Base-by-base conservation (phyloP, 2,113 vertebrate genomes). In the Calypte anna region DNA sequence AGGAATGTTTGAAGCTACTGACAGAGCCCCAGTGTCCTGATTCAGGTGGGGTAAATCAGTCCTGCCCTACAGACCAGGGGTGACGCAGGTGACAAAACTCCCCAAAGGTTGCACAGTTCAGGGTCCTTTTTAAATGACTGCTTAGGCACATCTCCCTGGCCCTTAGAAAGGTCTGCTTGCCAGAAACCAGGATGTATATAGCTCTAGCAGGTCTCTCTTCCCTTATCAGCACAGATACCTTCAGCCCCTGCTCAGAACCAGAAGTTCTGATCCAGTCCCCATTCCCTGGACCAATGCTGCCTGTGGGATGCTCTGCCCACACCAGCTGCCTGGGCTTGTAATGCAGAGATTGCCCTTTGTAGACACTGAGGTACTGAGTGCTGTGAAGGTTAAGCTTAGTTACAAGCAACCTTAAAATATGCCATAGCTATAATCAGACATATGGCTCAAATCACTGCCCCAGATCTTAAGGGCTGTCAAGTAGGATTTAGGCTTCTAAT, bases 231-330 rank as follows among this genome's bases (percentile, higher is more conserved):
- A 0, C 46, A 80, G 67, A 66, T 90, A 33, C 2, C 44, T 83
- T 50, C 19, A 25, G 15, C 14, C 7, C 3, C 43, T 64, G 31
- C 64, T 81, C 46, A 40, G 57, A 77, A 40, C 3, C 9, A 22
- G 17, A 43, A 55, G 50, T 15, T 33, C 40, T 25, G 48, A 18
- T 40, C 36, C 58, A 84, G 69, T 3, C 11, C 24, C 11, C 7
- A 1, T 53, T 64, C 27, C 27, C 17, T 8, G 3, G 30, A 67
- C 10, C 12, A n/a, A 5, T 0, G 1, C 10, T 1, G 1, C 7
- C 19, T 30, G 27, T 3, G 2, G 69, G 46, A 25, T 62, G 22
- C 88, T 53, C 63, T 90, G 51, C 48, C 20, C 51, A 10, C 12
- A 3, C 19, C 40, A 33, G n/a, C 46, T 54, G 7, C 31, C 36